Evolutionary conservation across 2,113 vertebrate species (phyloP), one percentile per base, ranked within the genome.

Genomic region (Corvus moneduloides): DNA sequence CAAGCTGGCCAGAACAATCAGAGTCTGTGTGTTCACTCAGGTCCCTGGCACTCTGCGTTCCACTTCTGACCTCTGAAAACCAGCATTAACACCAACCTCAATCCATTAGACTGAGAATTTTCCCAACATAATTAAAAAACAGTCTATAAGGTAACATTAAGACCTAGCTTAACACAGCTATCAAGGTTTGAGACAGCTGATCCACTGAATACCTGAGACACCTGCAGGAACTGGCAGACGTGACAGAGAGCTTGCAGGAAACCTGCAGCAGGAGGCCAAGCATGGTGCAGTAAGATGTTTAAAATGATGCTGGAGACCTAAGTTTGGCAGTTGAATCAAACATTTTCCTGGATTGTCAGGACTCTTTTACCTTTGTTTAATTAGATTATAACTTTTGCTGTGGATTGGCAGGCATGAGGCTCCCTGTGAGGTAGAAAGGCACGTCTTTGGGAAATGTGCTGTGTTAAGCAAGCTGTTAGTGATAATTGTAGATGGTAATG

Each of bases 401-500:
- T 56, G 87, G 79, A 81, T 39, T 86, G 79, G 52, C 44, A 76
- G 10, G 12, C 56, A 33, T 51, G 54, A 74, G 39, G 64, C 30
- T 94, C 43, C 69, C 80, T 10, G 16, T 69, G 78, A 93, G 81
- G 66, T 48, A 7, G 48, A 87, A 77, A 92, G 55, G 4, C 49
- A 74, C 5, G 2, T 80, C 72, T 90, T 78, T 56, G 63, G 68
- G 54, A 95, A 96, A 83, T 72, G 69, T 79, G 64, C 81, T 84
- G 58, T 61, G 62, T 91, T 92, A 92, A 81, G 88, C 89, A 93
- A 95, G 82, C 93, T 91, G 56, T 67, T 85, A 68, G 32, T 48
- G 51, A 44, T 95, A 89, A 97, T 95, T 96, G 78, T 88, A 55
- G 74, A 72, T 90, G 69, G 30, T 75, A 95, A 95, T 84, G 35